These are phyloP conservation scores for Cercocebus atys DNA, from an alignment of 2,113 vertebrate species.

Conservation along the genomic window DNA sequence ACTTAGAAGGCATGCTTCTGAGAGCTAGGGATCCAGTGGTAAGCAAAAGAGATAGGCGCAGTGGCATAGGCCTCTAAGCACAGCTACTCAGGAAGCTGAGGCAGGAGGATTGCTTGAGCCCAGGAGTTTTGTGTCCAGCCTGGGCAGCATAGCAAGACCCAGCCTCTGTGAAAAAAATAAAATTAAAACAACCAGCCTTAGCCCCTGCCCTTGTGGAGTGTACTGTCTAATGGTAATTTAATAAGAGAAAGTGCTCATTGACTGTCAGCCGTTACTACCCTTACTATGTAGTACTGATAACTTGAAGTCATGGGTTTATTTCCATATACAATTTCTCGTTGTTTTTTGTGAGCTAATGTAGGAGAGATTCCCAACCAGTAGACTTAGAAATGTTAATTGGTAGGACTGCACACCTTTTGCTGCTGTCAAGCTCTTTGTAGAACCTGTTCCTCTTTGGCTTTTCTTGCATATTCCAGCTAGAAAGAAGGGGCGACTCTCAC, in stretches of 20 bases:
- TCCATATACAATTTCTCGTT: background rate
- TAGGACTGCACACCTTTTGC: background rate
- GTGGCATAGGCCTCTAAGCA: background rate
- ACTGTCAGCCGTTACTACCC: background rate
- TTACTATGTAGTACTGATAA: background rate
- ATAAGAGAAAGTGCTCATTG: background rate
- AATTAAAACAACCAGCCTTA: background rate
- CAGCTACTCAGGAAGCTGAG: background rate
- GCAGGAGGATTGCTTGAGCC: background rate
- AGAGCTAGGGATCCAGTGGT: too few species aligned
- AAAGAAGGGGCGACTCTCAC: background rate
- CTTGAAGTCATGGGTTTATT: background rate
- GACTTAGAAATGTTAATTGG: background rate
- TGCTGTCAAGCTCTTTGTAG: background rate
- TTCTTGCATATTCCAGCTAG: background rate
- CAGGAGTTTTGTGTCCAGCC: background rate
- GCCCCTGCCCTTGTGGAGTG: rapidly evolving
- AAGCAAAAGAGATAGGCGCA: background rate
- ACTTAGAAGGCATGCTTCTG: rapidly evolving
- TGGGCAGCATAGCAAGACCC: background rate
- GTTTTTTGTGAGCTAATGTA: background rate
- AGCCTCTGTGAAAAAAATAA: background rate
- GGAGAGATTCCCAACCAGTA: background rate
- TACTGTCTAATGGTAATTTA: background rate
- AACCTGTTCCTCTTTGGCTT: background rate